Conservation (phyloP, 2,113 vertebrate species). For the Perca flavescens region DNA sequence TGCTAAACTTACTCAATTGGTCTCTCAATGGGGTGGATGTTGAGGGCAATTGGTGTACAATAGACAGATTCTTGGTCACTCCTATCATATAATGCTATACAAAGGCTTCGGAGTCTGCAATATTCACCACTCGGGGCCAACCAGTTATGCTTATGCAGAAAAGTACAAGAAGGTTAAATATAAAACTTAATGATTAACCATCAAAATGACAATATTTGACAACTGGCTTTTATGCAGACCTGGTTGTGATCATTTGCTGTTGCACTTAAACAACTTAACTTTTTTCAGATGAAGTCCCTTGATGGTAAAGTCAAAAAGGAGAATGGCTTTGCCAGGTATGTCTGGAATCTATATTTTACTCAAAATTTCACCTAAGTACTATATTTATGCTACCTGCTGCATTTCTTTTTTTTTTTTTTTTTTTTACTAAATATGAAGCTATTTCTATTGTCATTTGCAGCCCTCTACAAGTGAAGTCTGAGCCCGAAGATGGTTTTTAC, state of each 20-base stretch:
- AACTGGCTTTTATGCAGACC: not conserved
- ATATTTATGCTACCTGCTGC: not conserved
- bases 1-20: not conserved
- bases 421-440: not conserved
- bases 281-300: conserved; percentile 73
- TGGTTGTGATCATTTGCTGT: not conserved
- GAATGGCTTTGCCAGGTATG: conserved; percentile 97
- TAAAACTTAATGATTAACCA: not conserved
- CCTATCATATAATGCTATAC: not conserved
- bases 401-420: not conserved
- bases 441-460: conserved; percentile 74
- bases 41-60: not conserved
- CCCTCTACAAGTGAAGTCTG: conserved; percentile 91
- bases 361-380: not conserved
- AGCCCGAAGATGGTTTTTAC: conserved; percentile 90
- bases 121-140: not conserved
- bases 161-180: not conserved
- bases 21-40: not conserved
- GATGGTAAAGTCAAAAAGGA: conserved; percentile 94
- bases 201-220: not conserved
- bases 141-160: not conserved
- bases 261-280: not conserved
- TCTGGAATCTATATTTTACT: not conserved
- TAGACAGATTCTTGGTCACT: not conserved
- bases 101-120: not conserved